Evolutionary conservation across 2,797 vertebrate species (phyloP).

Genomic region (Lacerta agilis): DNA sequence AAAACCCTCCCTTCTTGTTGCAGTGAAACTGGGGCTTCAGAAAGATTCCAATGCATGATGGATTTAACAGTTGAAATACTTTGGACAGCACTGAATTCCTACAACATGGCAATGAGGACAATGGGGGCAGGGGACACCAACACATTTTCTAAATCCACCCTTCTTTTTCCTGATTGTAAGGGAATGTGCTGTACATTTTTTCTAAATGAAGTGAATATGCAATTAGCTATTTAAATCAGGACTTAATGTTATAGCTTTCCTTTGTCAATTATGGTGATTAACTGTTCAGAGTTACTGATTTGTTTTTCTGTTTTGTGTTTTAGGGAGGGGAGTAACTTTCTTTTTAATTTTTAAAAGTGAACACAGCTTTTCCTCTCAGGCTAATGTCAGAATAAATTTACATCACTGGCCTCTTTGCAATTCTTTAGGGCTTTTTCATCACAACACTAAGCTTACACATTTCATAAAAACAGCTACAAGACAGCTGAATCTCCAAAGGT

Average conservation of each 20-base stretch:
- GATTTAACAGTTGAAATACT: background rate
- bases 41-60: background rate
- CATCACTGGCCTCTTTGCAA: conserved; percentile 62
- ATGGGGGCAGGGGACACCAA: background rate
- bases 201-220: conserved; percentile 40
- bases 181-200: conserved; percentile 49
- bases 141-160: background rate
- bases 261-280: conserved; percentile 53
- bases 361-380: conserved; percentile 64
- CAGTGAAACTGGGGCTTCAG: background rate
- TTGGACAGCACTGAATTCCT: background rate
- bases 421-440: conserved; percentile 46
- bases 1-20: too few relatives aligned
- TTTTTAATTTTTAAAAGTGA: conserved; percentile 54
- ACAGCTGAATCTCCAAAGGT: conserved; percentile 35
- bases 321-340: conserved; percentile 11
- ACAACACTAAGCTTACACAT: conserved; percentile 30
- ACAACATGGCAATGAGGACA: background rate
- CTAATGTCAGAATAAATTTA: conserved; percentile 75
- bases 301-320: conserved; percentile 20
- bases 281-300: conserved; percentile 31
- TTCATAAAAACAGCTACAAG: conserved; percentile 47
- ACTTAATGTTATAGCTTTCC: conserved; percentile 47
- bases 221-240: conserved; percentile 56
- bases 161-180: conserved; percentile 53